These are phyloP conservation scores for Ctenosaura bakeri DNA, from an alignment of 2,797 vertebrate genomes.

Conservation along the genomic window DNA sequence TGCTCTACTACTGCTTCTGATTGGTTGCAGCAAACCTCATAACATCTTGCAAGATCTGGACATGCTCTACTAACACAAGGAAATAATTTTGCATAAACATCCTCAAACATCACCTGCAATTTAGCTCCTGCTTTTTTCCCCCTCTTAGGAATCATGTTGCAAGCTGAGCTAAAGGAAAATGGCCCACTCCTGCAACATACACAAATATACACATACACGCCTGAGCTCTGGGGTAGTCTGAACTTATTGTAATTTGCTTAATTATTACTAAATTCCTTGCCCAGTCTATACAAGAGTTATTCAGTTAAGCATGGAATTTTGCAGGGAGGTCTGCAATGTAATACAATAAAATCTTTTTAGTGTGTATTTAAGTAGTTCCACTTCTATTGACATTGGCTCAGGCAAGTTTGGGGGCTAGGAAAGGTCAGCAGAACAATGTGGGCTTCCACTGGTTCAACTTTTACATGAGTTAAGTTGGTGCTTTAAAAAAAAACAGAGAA, in stretches of 20 bases:
- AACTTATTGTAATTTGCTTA: slow-evolving; percentile 14
- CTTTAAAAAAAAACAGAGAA: slow-evolving; percentile 34
- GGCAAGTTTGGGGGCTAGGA: neutral
- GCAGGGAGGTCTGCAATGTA: slow-evolving; percentile 70
- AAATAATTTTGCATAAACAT: neutral
- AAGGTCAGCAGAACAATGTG: slow-evolving; percentile 20
- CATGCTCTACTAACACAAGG: neutral
- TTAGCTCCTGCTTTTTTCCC: neutral
- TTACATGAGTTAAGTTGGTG: neutral
- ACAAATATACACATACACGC: neutral
- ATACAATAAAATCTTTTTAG: slow-evolving; percentile 69
- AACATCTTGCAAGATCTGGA: neutral
- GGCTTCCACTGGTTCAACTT: neutral
- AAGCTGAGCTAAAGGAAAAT: neutral
- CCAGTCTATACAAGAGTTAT: slow-evolving; percentile 30
- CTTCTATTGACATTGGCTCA: slow-evolving; percentile 66
- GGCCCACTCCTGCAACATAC: neutral
- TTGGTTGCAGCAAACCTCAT: no score
- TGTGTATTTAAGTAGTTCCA: slow-evolving; percentile 63
- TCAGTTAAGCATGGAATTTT: slow-evolving; percentile 56
- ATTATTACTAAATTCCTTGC: slow-evolving; percentile 35
- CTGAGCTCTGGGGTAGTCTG: neutral
- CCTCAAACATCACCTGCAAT: neutral
- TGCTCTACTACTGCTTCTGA: no score
- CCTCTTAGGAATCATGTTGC: neutral